Evolutionary conservation across 2,888 invertebrate species (phyloP).

Genomic region (Lysandra coridon): DNA sequence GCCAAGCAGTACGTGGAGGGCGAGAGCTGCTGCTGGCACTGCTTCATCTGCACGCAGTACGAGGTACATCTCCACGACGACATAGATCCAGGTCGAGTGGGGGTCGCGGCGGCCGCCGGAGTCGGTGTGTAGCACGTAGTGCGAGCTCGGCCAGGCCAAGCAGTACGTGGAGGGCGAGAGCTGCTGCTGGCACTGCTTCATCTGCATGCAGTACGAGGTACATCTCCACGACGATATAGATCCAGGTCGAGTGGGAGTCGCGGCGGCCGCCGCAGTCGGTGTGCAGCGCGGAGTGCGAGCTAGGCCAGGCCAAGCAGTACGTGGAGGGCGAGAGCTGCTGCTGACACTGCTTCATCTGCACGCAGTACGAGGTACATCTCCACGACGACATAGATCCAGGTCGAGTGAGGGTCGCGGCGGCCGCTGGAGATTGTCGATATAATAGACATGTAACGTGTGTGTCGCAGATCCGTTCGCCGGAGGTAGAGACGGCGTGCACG

Average conservation of each 20-base stretch:
- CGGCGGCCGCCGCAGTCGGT: conserved; percentile 92
- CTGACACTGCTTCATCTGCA: conserved; percentile 91
- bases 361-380: conserved; percentile 61
- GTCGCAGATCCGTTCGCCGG: conserved; percentile 86
- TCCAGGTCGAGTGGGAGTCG: conserved; percentile 90
- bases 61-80: conserved; percentile 50
- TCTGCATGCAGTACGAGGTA: conserved; percentile 79
- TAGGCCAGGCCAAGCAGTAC: conserved; percentile 94
- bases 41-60: conserved; percentile 82
- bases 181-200: conserved; percentile 95
- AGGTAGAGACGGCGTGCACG: conserved; percentile 89
- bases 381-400: not conserved
- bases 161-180: conserved; percentile 95
- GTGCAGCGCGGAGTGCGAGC: conserved; percentile 93
- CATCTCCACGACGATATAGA: conserved; percentile 53
- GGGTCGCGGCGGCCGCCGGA: conserved; percentile 88
- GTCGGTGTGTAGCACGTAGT: conserved; percentile 94
- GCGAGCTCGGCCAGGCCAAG: conserved; percentile 93
- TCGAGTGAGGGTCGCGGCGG: too few species aligned
- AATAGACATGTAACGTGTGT: too few species aligned
- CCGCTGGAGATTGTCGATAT: too few species aligned
- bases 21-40: conserved; percentile 97
- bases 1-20: conserved; percentile 96
- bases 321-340: conserved; percentile 96
- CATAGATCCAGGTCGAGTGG: conserved; percentile 88